Base-by-base conservation (phyloP, 2,888 invertebrate genomes). In the Sinohyriopsis cumingii region DNA sequence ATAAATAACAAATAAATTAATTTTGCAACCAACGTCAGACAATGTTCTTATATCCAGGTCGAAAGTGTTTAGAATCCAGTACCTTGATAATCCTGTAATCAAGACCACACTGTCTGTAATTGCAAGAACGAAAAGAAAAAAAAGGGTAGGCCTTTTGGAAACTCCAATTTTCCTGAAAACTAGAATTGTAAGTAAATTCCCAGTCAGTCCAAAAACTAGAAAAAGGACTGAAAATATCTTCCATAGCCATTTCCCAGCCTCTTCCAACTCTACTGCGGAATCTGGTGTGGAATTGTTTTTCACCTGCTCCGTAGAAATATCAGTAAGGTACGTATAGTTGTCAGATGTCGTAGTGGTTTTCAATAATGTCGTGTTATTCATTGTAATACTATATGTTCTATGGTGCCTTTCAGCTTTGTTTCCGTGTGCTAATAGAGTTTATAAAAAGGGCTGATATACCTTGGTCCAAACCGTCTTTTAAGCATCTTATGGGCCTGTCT, bases 1-100 rank as follows among this genome's bases (percentile, higher is more conserved):
- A 65, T 82, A 82, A 20, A 79, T 79, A 28, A 76, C 61, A 59
- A 82, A 82, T 20, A 75, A 68, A 62, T 76, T 74, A 22, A 82
- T 71, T 67, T 77, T 80, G 69, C 82, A 82, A 62, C 71, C 74
- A 45, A 69, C 70, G 54, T 71, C 65, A n/a, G 78, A 78, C 15
- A 77, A 61, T 5, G 63, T 60, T 55, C 75, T 67, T 7, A 77
- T 56, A 60, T 78, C 78, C 57, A 73, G 68, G 20, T 77, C 69
- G 18, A 75, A 73, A 9, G 70, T 69, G 24, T 76, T 71, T 15
- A 33, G 5, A 19, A 78, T 67, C 79, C 79, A 82, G 57, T 79
- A 80, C 5, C 76, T 64, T 3, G 74, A 70, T 22, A 79, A 63
- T 9, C 77, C 82, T 0, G 76, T 72, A 15, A 77, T 33, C 15